A percentile compares a stretch with the other conserved stretches of the same genome.
Evolutionary conservation across 2,797 vertebrate species (phyloP).

Genomic region (Mionectes olivaceus): DNA sequence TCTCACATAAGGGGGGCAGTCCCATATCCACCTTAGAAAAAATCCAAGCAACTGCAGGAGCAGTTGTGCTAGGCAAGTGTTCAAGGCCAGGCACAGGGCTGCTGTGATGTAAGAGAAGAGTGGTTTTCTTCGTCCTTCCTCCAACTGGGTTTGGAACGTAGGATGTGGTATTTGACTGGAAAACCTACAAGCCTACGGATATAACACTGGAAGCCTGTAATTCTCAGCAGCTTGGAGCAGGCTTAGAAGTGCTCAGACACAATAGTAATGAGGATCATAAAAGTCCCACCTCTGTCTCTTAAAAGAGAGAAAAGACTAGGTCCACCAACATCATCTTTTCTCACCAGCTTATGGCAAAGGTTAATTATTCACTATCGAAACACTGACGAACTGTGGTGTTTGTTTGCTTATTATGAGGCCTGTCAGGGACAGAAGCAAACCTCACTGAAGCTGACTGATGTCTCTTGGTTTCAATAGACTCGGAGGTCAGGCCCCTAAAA

Average conservation of each 20-base stretch:
- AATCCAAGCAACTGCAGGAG: background rate
- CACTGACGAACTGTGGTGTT: background rate
- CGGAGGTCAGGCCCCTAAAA: slow-evolving; percentile 42
- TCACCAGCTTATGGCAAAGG: background rate
- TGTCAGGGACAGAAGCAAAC: slow-evolving; percentile 34
- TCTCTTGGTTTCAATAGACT: slow-evolving; percentile 35
- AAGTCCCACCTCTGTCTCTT: slow-evolving; percentile 15
- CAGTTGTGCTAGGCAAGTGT: background rate
- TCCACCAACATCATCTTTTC: background rate
- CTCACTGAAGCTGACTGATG: slow-evolving; percentile 32
- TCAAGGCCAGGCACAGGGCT: background rate
- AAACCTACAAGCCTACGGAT: background rate
- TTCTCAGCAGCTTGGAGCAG: background rate
- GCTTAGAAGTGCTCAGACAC: background rate
- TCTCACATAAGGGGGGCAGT: background rate
- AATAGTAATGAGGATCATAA: background rate
- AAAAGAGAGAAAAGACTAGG: background rate
- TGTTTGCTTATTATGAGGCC: slow-evolving; percentile 38
- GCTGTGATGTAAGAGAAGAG: fast-evolving
- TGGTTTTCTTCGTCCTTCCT: background rate
- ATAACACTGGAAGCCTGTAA: background rate
- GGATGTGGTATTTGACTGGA: fast-evolving
- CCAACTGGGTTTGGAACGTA: background rate
- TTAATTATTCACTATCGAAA: slow-evolving; percentile 54
- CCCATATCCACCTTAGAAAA: background rate